These are phyloP conservation scores for Drosophila hydei DNA, from an alignment of 1,140 invertebrate species.

Conservation along the genomic window DNA sequence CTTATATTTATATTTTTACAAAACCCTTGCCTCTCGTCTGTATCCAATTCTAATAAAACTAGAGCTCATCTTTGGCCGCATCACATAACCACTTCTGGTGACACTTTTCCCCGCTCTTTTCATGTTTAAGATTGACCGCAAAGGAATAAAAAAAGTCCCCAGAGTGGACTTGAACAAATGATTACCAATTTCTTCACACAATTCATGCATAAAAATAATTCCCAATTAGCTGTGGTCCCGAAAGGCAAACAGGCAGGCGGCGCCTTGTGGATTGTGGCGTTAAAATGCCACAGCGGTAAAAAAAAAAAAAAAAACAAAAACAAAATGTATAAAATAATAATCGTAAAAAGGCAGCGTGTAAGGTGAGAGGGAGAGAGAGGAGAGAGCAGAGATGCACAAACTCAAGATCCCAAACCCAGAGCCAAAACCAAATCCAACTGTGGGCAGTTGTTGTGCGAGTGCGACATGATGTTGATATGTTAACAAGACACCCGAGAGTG, in stretches of 20 bases:
- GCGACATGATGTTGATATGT: conserved; percentile 82
- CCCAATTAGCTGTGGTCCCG: conserved; percentile 73
- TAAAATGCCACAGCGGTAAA: conserved; percentile 70
- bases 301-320: conserved; percentile 57
- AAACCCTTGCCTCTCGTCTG: no score
- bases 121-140: conserved; percentile 17
- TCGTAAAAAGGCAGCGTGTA: conserved; percentile 67
- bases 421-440: conserved; percentile 46
- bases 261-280: conserved; percentile 59
- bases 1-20: no score
- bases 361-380: conserved; percentile 31
- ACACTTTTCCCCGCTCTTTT: not conserved
- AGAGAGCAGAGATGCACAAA: conserved; percentile 20
- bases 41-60: not conserved
- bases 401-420: conserved; percentile 10
- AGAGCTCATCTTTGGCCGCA: not conserved
- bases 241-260: conserved; percentile 36
- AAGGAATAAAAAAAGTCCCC: conserved; percentile 20
- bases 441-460: conserved; percentile 59
- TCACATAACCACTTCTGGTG: not conserved
- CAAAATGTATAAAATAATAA: conserved; percentile 62
- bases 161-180: conserved; percentile 52
- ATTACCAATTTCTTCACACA: conserved; percentile 81
- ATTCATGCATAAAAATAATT: conserved; percentile 83
- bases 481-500: conserved; percentile 78